phyloP scores from a whole-genome alignment of 92 coral and sea anemone species.

The Parazoanthus atlanticus region DNA sequence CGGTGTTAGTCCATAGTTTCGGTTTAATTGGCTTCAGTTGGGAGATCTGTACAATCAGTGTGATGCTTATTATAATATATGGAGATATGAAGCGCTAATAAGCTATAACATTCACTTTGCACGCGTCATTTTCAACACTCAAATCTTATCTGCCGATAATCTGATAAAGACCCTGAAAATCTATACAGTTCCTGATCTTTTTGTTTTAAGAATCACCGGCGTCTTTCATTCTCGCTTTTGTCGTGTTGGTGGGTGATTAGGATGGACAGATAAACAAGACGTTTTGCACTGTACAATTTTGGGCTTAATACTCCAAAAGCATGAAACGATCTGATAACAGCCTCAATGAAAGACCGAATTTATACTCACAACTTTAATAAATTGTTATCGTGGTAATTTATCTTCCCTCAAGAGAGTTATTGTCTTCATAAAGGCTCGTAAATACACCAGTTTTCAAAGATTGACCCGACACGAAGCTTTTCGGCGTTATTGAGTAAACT shows the following conservation, averaged over 20 bases:
- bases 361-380: not conserved
- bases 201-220: constrained; percentile 29
- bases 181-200: constrained; percentile 14
- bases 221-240: constrained; percentile 25
- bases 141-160: constrained; percentile 32
- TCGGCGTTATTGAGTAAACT: not conserved
- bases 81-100: constrained; percentile 16
- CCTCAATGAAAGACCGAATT: not conserved
- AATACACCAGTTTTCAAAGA: not conserved
- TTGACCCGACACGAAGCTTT: constrained; percentile 23
- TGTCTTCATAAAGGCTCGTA: not conserved
- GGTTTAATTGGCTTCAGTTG: not conserved
- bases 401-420: not conserved
- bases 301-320: not conserved
- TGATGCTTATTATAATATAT: constrained; percentile 22
- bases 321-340: constrained; percentile 4
- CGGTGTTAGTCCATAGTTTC: not conserved
- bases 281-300: not conserved
- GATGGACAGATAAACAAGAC: constrained; percentile 13
- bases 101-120: not conserved
- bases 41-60: constrained; percentile 2
- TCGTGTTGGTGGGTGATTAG: constrained; percentile 16
- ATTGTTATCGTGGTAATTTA: not conserved
- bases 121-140: constrained; percentile 30
- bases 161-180: constrained; percentile 8